Evolutionary conservation across 1,140 invertebrate genomes (phyloP), one percentile per base, ranked within the genome.

Genomic region (Cyclargus thomasi): DNA sequence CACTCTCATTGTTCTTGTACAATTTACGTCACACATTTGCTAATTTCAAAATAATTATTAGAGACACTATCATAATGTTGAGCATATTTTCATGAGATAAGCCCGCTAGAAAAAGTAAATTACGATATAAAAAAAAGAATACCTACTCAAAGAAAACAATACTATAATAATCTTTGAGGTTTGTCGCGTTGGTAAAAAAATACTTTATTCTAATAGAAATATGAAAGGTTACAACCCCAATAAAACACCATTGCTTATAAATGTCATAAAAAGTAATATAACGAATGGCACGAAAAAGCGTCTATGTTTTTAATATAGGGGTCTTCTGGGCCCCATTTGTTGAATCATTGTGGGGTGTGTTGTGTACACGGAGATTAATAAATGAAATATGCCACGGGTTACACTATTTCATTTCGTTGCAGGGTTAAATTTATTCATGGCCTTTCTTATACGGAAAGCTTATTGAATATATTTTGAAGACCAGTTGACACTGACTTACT

Each of bases 281-380:
- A 59, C 17, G 55, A 18, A 20, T 59, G 55, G 21, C 55, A 59
- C 21, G 55, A 11, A 20, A 59, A 59, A 59, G 18, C 55, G 55
- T 20, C 18, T 11, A 59, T 17, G 55, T 59, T 59, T 59, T 11
- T 59, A 59, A 59, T 47, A 47, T 47, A 59, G 55, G 55, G 55
- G 20, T 59, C 73, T 65, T 68, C 69, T 80, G 73, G 72, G 76
- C 76, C 79, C 74, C 70, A 77, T 77, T 76, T 74, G 69, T 77
- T 71, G 68, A 75, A 74, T 79, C 77, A 77, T 78, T 71, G 75
- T 74, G 73, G 74, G 76, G 68, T 75, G 72, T 72, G 74, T 75
- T 80, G 76, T 75, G 76, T 83, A 80, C 76, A 77, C 75, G 75
- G 74, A 73, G 71, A 78, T 78, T 76, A 78, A 77, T 81, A 80